Conservation (phyloP, 2,888 invertebrate genomes). For the Tachina fera region DNA sequence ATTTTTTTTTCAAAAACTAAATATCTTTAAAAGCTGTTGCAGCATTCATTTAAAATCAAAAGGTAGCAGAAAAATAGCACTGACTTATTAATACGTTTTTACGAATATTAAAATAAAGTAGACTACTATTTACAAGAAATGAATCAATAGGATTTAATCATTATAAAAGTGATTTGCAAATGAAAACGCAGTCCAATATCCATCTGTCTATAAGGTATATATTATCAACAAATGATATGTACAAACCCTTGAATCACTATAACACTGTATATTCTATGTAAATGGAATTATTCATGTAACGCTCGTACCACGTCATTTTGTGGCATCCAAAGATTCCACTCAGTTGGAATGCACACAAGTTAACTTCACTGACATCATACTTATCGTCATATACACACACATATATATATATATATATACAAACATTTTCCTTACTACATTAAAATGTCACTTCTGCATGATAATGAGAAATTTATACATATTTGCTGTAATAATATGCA, state of each 20-base stretch:
- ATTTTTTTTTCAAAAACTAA: neutral
- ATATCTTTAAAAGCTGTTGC: conserved; percentile 2
- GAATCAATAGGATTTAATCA: conserved; percentile 64
- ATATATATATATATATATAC: too few species aligned
- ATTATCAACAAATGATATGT: conserved; percentile 24
- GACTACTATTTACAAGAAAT: conserved; percentile 47
- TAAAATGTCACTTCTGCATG: too few species aligned
- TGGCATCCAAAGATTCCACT: too few species aligned
- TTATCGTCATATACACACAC: too few species aligned
- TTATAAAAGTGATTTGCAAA: conserved; percentile 61
- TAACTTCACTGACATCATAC: too few species aligned
- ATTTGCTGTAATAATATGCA: too few species aligned
- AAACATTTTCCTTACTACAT: too few species aligned
- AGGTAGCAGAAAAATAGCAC: conserved; percentile 2
- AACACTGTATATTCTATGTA: neutral
- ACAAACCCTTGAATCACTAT: neutral
- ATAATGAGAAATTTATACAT: too few species aligned
- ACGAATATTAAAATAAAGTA: conserved; percentile 7
- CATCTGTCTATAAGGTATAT: conserved; percentile 34
- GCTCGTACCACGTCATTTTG: too few species aligned
- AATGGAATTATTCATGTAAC: too few species aligned
- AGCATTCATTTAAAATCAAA: conserved; percentile 55
- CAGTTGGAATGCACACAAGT: neutral
- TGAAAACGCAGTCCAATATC: conserved; percentile 62
- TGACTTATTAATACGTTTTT: conserved; percentile 31